Evolutionary conservation across 2,888 invertebrate genomes (phyloP).

Genomic region (Morinoia aosen): DNA sequence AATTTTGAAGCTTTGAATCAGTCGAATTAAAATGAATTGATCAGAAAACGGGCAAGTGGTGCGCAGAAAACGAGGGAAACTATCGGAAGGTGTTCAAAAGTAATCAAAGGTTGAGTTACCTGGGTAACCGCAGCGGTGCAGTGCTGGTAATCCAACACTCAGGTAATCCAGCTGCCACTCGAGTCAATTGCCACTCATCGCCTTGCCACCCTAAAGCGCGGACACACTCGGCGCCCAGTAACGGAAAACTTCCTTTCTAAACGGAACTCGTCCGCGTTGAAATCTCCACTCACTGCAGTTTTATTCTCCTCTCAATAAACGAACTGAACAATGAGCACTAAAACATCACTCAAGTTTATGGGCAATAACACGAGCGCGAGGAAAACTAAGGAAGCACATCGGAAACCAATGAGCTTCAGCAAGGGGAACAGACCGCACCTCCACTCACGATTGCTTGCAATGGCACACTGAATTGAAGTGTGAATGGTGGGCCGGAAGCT

Average conservation of each 20-base stretch:
- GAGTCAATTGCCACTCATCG: not conserved
- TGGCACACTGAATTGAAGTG: not conserved
- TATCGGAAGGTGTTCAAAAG: too few relatives aligned
- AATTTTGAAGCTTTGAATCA: too few relatives aligned
- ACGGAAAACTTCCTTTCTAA: slow-evolving; percentile 10
- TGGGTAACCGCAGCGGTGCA: not conserved
- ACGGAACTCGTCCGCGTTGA: not conserved
- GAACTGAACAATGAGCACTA: not conserved
- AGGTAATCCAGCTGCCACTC: not conserved
- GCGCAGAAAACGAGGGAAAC: too few relatives aligned
- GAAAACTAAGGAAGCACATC: not conserved
- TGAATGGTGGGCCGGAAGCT: not conserved
- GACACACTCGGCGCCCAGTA: not conserved
- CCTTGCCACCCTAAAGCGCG: not conserved
- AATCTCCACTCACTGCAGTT: not conserved
- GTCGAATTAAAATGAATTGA: too few relatives aligned
- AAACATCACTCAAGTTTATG: not conserved
- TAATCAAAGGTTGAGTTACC: not conserved
- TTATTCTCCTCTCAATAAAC: not conserved
- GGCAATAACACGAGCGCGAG: not conserved
- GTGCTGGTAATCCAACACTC: not conserved
- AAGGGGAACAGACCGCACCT: not conserved
- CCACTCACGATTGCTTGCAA: not conserved
- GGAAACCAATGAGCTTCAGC: not conserved
- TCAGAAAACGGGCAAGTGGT: too few relatives aligned